Evolutionary conservation across 2,797 vertebrate genomes (phyloP).

Genomic region (Apodemus agrarius): DNA sequence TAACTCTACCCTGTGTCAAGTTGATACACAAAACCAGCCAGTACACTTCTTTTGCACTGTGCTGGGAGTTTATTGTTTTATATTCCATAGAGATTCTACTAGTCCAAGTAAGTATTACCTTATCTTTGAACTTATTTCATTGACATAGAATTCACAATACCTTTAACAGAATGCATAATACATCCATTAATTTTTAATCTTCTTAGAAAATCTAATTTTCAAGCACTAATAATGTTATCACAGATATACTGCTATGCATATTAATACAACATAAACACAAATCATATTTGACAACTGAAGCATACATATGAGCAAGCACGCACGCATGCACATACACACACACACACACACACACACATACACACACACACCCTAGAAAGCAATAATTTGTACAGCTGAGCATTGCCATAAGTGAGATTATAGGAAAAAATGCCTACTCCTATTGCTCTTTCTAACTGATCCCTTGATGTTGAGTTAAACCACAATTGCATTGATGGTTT

Average conservation of each 20-base stretch:
- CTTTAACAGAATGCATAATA: background rate
- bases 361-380: background rate
- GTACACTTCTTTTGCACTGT: background rate
- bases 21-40: no score
- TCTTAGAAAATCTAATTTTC: conserved; percentile 4
- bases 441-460: background rate
- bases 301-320: background rate
- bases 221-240: background rate
- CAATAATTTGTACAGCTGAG: background rate
- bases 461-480: background rate
- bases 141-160: background rate
- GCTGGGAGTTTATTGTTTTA: background rate
- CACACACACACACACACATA: background rate
- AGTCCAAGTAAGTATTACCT: background rate
- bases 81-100: background rate
- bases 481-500: background rate
- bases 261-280: background rate
- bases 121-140: background rate
- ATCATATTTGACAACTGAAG: background rate
- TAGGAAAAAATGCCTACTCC: background rate
- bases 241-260: background rate
- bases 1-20: no score
- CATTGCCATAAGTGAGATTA: background rate
- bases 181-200: background rate
- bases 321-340: background rate